A percentile compares a stretch with the other conserved stretches of the same genome.
phyloP scores from a whole-genome alignment of 2,797 vertebrate species.

The Pogoniulus pusillus region DNA sequence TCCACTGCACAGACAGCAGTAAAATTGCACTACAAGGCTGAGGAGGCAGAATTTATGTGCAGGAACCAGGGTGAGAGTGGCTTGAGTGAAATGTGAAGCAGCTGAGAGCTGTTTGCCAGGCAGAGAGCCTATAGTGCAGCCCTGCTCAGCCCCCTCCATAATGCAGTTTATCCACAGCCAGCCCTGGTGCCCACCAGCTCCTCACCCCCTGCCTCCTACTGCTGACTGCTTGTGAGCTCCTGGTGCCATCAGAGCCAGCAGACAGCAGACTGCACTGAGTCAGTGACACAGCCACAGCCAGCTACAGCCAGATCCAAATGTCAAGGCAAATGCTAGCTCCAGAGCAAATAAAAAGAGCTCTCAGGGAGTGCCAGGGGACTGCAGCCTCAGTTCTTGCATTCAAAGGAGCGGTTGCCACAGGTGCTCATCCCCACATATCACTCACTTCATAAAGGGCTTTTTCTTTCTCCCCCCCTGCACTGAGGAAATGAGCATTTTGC shows the following conservation, averaged over 20 bases:
- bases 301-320: not conserved
- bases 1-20: not conserved
- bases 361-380: not conserved
- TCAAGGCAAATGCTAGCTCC: not conserved
- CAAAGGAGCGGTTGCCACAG: not conserved
- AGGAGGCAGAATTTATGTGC: not conserved
- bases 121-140: not conserved
- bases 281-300: not conserved
- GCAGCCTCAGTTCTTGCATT: not conserved
- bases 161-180: not conserved
- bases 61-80: accelerated
- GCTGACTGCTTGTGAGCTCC: not conserved
- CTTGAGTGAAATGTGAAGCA: not conserved
- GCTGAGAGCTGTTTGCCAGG: not conserved
- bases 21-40: not conserved
- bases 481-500: not conserved
- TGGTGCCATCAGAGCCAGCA: not conserved
- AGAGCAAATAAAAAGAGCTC: not conserved
- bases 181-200: not conserved
- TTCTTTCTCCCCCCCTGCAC: not conserved
- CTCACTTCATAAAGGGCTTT: not conserved
- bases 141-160: not conserved
- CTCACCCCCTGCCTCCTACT: accelerated
- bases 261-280: accelerated
- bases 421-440: not conserved